Percentiles rank a stretch among this genome's conserved stretches.
Conservation (phyloP, 2,113 vertebrate genomes). For the Alosa alosa region DNA sequence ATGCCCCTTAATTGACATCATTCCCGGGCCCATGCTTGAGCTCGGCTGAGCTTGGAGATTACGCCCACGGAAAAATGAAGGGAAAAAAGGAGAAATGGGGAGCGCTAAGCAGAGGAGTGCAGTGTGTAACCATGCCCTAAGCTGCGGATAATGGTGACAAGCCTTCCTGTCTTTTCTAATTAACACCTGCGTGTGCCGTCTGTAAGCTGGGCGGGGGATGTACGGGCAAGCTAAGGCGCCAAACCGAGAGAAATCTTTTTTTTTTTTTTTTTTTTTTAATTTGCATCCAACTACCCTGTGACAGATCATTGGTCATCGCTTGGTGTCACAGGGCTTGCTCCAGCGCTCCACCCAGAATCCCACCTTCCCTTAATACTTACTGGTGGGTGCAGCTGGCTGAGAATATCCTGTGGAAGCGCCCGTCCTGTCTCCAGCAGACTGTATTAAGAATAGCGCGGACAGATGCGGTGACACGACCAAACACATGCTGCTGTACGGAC, state of each 20-base stretch:
- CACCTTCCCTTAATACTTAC: too few relatives aligned
- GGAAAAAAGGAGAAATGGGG: not conserved
- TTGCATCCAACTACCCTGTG: not conserved
- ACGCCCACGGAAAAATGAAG: not conserved
- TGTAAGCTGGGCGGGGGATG: not conserved
- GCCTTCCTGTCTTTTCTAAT: conserved; percentile 14
- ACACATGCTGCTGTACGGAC: not conserved
- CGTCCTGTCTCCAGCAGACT: too few relatives aligned
- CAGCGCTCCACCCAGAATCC: too few relatives aligned
- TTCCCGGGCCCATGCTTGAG: not conserved
- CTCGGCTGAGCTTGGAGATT: not conserved
- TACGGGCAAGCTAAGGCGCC: not conserved
- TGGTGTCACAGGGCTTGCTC: too few relatives aligned
- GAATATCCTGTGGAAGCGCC: too few relatives aligned
- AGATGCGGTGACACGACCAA: not conserved
- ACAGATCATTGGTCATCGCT: too few relatives aligned
- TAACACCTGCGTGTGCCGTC: not conserved
- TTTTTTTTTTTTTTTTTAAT: not conserved
- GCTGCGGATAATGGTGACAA: conserved; percentile 7
- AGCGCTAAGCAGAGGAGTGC: not conserved
- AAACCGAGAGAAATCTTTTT: not conserved
- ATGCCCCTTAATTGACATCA: conserved; percentile 8
- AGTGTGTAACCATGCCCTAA: not conserved
- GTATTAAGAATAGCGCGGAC: not conserved
- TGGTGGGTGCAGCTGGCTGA: too few relatives aligned